A percentile compares a stretch with the other conserved stretches of the same genome.
phyloP scores from a whole-genome alignment of 2,888 invertebrate genomes.

The Cryptus viduatorius region DNA sequence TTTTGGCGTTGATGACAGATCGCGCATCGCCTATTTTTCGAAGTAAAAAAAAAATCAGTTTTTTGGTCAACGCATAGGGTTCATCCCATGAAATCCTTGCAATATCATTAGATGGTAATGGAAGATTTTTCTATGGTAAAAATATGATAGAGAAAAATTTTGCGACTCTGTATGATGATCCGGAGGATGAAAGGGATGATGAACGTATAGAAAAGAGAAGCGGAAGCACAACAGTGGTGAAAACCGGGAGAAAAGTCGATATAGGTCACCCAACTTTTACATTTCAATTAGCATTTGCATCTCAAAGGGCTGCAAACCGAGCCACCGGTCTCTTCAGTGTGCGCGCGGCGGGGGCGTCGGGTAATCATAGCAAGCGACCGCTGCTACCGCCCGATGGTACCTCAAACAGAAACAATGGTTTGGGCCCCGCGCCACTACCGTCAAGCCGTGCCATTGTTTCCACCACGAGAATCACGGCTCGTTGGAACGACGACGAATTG shows the following conservation, averaged over 20 bases:
- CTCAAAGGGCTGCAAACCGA: slow-evolving; percentile 73
- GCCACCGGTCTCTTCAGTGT: slow-evolving; percentile 47
- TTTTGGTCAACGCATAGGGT: no score
- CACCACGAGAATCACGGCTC: slow-evolving; percentile 59
- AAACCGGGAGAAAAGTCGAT: slow-evolving; percentile 59
- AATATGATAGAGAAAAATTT: slow-evolving; percentile 4
- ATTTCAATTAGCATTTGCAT: slow-evolving; percentile 77
- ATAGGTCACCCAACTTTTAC: slow-evolving; percentile 75
- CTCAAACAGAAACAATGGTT: slow-evolving; percentile 72
- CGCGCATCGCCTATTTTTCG: no score
- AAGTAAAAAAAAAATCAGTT: no score
- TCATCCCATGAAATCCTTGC: background rate
- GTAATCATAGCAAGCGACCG: slow-evolving; percentile 71
- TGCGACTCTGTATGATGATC: background rate
- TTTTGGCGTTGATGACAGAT: no score
- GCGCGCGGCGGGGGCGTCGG: slow-evolving; percentile 52
- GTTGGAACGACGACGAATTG: slow-evolving; percentile 61
- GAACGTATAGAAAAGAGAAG: slow-evolving; percentile 22
- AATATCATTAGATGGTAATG: background rate
- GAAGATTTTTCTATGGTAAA: background rate
- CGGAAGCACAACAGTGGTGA: slow-evolving; percentile 27
- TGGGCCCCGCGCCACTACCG: slow-evolving; percentile 23
- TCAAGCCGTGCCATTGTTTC: slow-evolving; percentile 55
- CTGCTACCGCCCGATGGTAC: slow-evolving; percentile 51
- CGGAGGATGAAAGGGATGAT: slow-evolving; percentile 6